Percentiles rank a stretch among this genome's conserved stretches.
These are phyloP conservation scores for Drosophila prosaltans DNA, from an alignment of 1,140 invertebrate species.

Conservation along the genomic window DNA sequence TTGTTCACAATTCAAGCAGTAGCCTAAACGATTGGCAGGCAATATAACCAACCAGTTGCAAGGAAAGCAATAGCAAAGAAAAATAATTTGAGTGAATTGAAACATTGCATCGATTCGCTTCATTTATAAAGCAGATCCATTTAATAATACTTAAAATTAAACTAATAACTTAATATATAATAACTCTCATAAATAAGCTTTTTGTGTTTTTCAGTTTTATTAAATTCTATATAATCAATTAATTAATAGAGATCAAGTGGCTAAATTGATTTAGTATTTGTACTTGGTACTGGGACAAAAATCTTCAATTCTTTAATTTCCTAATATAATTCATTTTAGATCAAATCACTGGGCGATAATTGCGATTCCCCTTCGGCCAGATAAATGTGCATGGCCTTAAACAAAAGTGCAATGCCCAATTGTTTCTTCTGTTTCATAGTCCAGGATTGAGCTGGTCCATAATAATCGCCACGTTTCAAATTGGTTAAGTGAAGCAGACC, in stretches of 20 bases:
- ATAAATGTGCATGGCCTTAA: conserved; percentile 93
- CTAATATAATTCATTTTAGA: conserved; percentile 66
- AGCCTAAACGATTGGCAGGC: too few relatives aligned
- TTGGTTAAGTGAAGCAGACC: conserved; percentile 92
- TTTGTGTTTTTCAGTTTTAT: too few relatives aligned
- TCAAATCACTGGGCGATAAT: conserved; percentile 87
- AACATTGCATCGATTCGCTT: too few relatives aligned
- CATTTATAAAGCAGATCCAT: too few relatives aligned
- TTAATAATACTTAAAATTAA: too few relatives aligned
- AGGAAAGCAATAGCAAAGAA: too few relatives aligned
- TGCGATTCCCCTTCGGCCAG: conserved; percentile 94
- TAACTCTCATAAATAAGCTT: too few relatives aligned
- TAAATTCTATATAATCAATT: background rate
- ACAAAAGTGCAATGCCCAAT: conserved; percentile 92
- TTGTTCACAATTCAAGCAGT: too few relatives aligned
- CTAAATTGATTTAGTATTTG: conserved; percentile 5
- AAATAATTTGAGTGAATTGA: too few relatives aligned
- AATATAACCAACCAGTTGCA: too few relatives aligned
- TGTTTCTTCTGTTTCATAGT: conserved; percentile 87
- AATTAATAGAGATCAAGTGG: background rate
- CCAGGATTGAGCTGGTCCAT: conserved; percentile 91
- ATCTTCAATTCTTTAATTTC: background rate
- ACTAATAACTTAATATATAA: too few relatives aligned
- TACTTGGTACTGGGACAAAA: conserved; percentile 9
- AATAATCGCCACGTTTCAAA: conserved; percentile 91